These are phyloP conservation scores for Tiliqua scincoides DNA, from an alignment of 2,113 vertebrate species.

Conservation along the genomic window DNA sequence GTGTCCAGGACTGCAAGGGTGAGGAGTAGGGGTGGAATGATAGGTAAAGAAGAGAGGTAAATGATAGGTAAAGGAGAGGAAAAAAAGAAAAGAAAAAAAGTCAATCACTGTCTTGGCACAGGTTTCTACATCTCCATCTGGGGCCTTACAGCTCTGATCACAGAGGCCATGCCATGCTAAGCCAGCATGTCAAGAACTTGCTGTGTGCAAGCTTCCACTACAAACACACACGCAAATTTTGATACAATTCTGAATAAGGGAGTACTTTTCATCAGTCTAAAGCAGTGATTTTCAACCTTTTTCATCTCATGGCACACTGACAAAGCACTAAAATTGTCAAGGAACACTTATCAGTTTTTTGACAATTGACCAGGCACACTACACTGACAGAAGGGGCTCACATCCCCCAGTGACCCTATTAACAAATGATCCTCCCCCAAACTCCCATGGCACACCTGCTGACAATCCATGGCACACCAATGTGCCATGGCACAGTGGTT, in stretches of 20 bases:
- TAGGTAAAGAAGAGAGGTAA: background rate
- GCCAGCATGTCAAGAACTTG: background rate
- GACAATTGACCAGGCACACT: too few species aligned
- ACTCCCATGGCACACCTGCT: too few species aligned
- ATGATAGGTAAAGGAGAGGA: background rate
- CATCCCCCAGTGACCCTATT: too few species aligned
- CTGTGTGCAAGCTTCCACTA: background rate
- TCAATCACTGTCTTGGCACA: slow-evolving; percentile 17
- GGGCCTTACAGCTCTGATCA: background rate
- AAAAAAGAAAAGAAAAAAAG: slow-evolving; percentile 34
- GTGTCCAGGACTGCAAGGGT: slow-evolving; percentile 93
- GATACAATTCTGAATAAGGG: background rate
- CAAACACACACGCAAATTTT: background rate
- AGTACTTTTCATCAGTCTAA: background rate
- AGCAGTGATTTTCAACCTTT: too few species aligned
- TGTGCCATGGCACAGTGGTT: too few species aligned
- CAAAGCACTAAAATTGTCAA: too few species aligned
- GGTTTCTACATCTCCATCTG: background rate
- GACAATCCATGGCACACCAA: too few species aligned
- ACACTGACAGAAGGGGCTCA: too few species aligned
- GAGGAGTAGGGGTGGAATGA: background rate
- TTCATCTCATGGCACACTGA: too few species aligned
- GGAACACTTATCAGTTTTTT: too few species aligned
- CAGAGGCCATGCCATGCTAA: background rate
- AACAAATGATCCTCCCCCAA: too few species aligned